Evolutionary conservation across 2,113 vertebrate genomes (phyloP).

Genomic region (Laterallus jamaicensis): DNA sequence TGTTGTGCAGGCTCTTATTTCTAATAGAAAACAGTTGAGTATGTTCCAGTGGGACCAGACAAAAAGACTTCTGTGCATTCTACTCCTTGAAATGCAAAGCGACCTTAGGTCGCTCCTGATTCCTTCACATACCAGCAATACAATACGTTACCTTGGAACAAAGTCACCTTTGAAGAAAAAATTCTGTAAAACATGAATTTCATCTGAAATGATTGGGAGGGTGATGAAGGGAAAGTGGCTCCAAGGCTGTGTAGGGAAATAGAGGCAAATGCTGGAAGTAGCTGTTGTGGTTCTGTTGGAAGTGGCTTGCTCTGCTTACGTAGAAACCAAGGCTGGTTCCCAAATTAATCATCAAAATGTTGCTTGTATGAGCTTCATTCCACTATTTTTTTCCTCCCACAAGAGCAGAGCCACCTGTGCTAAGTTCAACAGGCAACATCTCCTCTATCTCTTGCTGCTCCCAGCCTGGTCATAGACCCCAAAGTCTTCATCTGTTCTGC

Average conservation of each 20-base stretch:
- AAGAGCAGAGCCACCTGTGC: not conserved
- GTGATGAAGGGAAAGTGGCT: fast-evolving
- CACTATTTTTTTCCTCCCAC: not conserved
- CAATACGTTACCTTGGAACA: not conserved
- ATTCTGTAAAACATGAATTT: not conserved
- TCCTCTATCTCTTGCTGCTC: not conserved
- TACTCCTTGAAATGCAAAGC: not conserved
- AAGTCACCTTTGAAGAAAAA: not conserved
- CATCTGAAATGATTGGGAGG: not conserved
- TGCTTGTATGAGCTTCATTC: not conserved
- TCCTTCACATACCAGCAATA: not conserved
- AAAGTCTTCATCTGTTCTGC: not conserved
- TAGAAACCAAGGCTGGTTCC: not conserved
- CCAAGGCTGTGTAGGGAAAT: not conserved
- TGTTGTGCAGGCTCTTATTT: not conserved
- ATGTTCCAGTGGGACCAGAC: not conserved
- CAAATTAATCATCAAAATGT: not conserved
- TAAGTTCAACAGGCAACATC: not conserved
- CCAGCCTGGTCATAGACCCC: not conserved
- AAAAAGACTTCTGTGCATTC: not conserved
- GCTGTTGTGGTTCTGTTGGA: not conserved
- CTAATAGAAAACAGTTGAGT: not conserved
- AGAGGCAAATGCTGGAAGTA: not conserved
- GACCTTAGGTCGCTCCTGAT: not conserved
- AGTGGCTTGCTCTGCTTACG: not conserved